Percentiles rank a stretch among this genome's conserved stretches.
These are phyloP conservation scores for Calycopis cecrops DNA, from an alignment of 1,140 invertebrate genomes.

Conservation along the genomic window DNA sequence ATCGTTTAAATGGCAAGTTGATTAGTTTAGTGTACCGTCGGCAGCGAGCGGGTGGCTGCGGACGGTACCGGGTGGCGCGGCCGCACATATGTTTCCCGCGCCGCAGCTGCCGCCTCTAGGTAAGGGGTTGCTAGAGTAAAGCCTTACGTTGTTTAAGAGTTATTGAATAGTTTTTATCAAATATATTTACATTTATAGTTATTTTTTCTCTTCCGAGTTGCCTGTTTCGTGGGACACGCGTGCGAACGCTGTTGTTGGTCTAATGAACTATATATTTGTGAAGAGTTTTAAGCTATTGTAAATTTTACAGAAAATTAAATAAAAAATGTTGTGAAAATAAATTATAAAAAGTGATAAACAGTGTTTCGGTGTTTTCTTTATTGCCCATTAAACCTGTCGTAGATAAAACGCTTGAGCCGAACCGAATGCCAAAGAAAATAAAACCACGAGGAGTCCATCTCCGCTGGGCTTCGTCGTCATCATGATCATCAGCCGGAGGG, in stretches of 20 bases:
- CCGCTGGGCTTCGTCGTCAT: too few relatives aligned
- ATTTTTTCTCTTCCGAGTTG: slow-evolving; percentile 62
- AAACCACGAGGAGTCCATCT: too few relatives aligned
- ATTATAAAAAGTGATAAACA: slow-evolving; percentile 74
- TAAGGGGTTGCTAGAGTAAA: slow-evolving; percentile 53
- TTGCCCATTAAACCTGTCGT: neutral
- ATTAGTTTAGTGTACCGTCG: slow-evolving; percentile 3
- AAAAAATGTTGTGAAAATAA: slow-evolving; percentile 75
- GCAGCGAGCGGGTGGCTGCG: neutral
- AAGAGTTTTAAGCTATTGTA: slow-evolving; percentile 74
- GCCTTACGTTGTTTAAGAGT: slow-evolving; percentile 57
- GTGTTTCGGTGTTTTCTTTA: slow-evolving; percentile 47
- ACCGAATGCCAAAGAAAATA: too few relatives aligned
- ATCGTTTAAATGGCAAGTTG: slow-evolving; percentile 2
- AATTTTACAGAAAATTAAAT: slow-evolving; percentile 75
- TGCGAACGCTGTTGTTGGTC: slow-evolving; percentile 51
- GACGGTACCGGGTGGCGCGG: slow-evolving; percentile 25
- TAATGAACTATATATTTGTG: slow-evolving; percentile 70
- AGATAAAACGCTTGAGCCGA: too few relatives aligned
- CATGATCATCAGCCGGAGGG: too few relatives aligned
- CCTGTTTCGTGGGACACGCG: slow-evolving; percentile 52
- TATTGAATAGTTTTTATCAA: slow-evolving; percentile 60
- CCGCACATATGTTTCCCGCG: slow-evolving; percentile 64
- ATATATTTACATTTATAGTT: slow-evolving; percentile 63
- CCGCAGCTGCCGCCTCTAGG: slow-evolving; percentile 54